These are phyloP conservation scores for Macheiramphus alcinus DNA, from an alignment of 2,113 vertebrate genomes.

Conservation along the genomic window DNA sequence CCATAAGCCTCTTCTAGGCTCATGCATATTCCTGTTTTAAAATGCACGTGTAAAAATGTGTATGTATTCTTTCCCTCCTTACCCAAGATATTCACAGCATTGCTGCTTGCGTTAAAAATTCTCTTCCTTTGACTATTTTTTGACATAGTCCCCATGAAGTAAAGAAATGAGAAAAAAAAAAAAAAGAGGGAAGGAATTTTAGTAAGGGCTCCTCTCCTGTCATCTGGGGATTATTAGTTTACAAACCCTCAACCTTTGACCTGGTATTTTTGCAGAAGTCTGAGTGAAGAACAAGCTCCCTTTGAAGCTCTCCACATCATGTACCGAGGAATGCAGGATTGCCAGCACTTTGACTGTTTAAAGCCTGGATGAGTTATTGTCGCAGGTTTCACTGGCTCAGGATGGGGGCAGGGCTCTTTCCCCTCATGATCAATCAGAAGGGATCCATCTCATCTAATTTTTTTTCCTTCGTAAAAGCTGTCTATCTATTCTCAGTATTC, in stretches of 20 bases:
- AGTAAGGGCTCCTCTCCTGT: slow-evolving; percentile 35
- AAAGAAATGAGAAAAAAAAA: not conserved
- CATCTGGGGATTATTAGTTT: slow-evolving; percentile 74
- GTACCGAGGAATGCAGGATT: slow-evolving; percentile 34
- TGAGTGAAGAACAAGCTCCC: slow-evolving; percentile 43
- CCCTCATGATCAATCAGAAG: slow-evolving; percentile 3
- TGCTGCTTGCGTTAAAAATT: not conserved
- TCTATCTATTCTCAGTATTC: not conserved
- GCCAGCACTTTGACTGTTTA: not conserved
- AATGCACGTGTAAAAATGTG: not conserved
- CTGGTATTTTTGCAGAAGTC: slow-evolving; percentile 56
- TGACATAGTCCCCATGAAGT: not conserved
- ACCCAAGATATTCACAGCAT: not conserved
- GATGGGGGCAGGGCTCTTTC: not conserved
- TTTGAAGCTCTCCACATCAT: slow-evolving; percentile 67
- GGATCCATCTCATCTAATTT: not conserved
- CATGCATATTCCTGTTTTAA: not conserved
- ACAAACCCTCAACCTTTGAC: slow-evolving; percentile 68
- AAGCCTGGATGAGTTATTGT: slow-evolving; percentile 50
- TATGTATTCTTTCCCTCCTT: not conserved
- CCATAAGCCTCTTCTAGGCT: not conserved
- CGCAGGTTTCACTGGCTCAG: not conserved
- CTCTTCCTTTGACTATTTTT: not conserved
- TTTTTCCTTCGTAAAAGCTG: not conserved
- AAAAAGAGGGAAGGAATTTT: slow-evolving; percentile 5